Conservation (phyloP, 2,797 vertebrate species). For the Sorex maritimensis region DNA sequence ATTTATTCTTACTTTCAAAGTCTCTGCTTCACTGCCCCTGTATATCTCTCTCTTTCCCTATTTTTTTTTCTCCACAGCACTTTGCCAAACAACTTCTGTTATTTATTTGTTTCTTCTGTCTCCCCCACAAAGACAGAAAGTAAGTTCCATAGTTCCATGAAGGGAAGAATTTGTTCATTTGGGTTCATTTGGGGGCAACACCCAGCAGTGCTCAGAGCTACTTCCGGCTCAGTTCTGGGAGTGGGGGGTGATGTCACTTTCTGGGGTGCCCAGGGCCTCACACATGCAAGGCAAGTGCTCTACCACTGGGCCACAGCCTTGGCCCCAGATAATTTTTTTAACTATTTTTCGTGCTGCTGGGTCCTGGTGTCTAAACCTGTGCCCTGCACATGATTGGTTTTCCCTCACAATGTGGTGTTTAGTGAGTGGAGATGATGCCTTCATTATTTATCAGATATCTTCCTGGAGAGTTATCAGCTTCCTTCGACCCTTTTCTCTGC, state of each 20-base stretch:
- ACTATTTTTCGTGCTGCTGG: constrained; percentile 33
- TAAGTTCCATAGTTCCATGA: constrained; percentile 49
- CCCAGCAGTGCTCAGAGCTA: no score
- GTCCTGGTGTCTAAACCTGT: constrained; percentile 25
- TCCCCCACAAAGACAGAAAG: neutral
- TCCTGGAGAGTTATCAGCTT: constrained; percentile 18
- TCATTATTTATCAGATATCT: constrained; percentile 31
- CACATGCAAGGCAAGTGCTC: no score
- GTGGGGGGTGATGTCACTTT: no score
- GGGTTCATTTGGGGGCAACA: no score
- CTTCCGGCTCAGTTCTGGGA: no score
- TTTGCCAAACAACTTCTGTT: constrained; percentile 18
- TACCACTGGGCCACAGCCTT: no score
- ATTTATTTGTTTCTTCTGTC: constrained; percentile 26
- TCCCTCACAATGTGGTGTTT: constrained; percentile 24
- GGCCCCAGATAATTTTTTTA: neutral
- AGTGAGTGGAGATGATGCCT: neutral
- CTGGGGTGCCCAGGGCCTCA: no score
- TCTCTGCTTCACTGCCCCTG: neutral
- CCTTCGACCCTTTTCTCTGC: constrained; percentile 31
- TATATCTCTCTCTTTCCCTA: neutral
- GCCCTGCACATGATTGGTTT: neutral
- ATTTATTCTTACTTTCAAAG: constrained; percentile 40
- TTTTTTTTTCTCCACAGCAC: constrained; percentile 31
- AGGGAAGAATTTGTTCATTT: neutral